A percentile compares a stretch with the other conserved stretches of the same genome.
These are phyloP conservation scores for Apteryx owenii DNA, from an alignment of 2,113 vertebrate species.

Conservation along the genomic window DNA sequence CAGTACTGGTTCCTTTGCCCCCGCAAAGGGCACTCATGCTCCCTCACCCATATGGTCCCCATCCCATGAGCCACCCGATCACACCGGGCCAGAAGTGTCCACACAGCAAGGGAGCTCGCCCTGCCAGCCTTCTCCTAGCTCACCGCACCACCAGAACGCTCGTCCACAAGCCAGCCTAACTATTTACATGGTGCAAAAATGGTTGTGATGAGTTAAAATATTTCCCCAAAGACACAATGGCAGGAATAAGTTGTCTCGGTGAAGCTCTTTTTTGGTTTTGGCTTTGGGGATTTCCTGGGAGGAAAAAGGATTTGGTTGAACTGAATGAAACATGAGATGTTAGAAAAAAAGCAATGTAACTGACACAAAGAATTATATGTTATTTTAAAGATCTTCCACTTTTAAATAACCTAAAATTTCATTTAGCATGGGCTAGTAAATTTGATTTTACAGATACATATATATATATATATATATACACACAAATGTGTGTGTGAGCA, in stretches of 20 bases:
- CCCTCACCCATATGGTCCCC: neutral
- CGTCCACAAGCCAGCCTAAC: neutral
- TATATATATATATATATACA: neutral
- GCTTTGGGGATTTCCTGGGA: neutral
- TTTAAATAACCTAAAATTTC: neutral
- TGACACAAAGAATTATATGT: neutral
- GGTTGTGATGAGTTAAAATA: neutral
- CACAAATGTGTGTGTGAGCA: neutral
- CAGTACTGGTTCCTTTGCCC: accelerated
- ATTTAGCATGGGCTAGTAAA: neutral
- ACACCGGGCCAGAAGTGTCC: accelerated
- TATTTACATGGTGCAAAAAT: neutral
- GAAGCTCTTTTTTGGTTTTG: neutral
- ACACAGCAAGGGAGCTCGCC: neutral
- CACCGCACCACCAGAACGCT: neutral
- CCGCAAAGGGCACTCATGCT: neutral
- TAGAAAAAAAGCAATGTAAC: neutral
- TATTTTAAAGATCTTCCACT: neutral
- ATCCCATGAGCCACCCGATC: neutral
- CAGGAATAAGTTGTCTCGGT: neutral
- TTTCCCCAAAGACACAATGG: neutral
- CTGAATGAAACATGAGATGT: neutral
- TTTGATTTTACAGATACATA: slow-evolving; percentile 23
- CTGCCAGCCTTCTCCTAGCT: neutral
- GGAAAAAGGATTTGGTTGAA: neutral